Base-by-base conservation (phyloP, 2,113 vertebrate species). In the Seriola rivoliana region DNA sequence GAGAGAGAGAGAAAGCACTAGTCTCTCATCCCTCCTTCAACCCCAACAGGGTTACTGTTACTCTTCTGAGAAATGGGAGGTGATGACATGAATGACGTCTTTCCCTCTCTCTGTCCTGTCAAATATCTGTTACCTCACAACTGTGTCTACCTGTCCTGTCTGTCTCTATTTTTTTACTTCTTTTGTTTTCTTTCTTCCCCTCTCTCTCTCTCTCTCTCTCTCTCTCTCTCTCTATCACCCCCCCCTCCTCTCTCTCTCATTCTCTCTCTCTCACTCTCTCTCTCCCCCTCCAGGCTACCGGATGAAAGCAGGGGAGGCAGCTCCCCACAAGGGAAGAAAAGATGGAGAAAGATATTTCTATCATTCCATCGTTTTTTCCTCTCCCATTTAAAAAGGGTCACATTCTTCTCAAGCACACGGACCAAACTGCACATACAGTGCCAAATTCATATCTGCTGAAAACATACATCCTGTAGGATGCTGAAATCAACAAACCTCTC, bases 321-420 rank as follows among this genome's bases (percentile, higher is more conserved):
- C 75, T 71, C 87, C 84, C 84, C 66, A 29, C 25, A 68, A 84
- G 88, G 92, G 88, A 66, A 40, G 19, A 85, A 55, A 75, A 87
- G 88, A 92, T 92, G 77, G 63, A 48, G 82, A 76, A 67, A 87
- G 88, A 91, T 86, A 92, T 91, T 85, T 90, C 82, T 78, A 89
- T 91, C 78, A 52, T 46, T 60, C 36, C 44, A 91, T 89, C 78
- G 1, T 86, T 84, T 83, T 70, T 84, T 71, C 78, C 68, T 64
- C 75, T 79, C 75, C 62, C 50, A 25, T 85, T 85, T 70, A 68
- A 88, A 86, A 78, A 54, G 44, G 23, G 36, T 52, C 54, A 81
- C 63, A 79, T 79, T 80, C 67, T 75, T 75, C 55, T 52, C 57
- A 55, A 52, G 69, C 29, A 69, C 68, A 69, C 6, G 0, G 8